Percentiles rank a stretch among this genome's conserved stretches.
These are phyloP conservation scores for Presbytis comata DNA, from an alignment of 2,797 vertebrate species.

Conservation along the genomic window DNA sequence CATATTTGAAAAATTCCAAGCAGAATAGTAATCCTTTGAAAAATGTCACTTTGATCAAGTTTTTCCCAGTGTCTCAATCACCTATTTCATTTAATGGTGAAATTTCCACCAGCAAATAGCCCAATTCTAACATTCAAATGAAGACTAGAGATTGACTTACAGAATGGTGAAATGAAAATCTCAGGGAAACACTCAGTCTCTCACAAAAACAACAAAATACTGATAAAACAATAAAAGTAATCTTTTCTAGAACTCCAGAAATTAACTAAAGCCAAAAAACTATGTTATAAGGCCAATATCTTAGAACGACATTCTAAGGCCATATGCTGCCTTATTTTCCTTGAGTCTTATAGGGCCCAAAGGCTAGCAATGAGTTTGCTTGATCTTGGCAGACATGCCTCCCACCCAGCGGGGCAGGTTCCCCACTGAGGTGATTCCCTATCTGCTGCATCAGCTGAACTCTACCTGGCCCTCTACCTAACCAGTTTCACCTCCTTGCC, in stretches of 20 bases:
- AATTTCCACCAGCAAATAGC: background rate
- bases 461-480: background rate
- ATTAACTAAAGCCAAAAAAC: background rate
- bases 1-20: background rate
- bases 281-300: background rate
- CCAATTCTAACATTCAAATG: background rate
- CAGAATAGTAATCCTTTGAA: background rate
- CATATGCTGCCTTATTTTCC: background rate
- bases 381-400: background rate
- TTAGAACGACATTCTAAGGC: background rate
- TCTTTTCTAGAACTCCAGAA: background rate
- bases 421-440: background rate
- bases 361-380: background rate
- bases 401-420: background rate
- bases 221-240: background rate
- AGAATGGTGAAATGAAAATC: background rate
- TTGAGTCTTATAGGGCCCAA: background rate
- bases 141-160: background rate
- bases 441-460: background rate
- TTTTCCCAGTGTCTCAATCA: background rate
- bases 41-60: background rate
- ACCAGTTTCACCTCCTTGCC: background rate
- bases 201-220: background rate
- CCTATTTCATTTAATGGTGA: background rate
- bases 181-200: background rate